Evolutionary conservation across 2,113 vertebrate genomes (phyloP).

Genomic region (Hoplias malabaricus): DNA sequence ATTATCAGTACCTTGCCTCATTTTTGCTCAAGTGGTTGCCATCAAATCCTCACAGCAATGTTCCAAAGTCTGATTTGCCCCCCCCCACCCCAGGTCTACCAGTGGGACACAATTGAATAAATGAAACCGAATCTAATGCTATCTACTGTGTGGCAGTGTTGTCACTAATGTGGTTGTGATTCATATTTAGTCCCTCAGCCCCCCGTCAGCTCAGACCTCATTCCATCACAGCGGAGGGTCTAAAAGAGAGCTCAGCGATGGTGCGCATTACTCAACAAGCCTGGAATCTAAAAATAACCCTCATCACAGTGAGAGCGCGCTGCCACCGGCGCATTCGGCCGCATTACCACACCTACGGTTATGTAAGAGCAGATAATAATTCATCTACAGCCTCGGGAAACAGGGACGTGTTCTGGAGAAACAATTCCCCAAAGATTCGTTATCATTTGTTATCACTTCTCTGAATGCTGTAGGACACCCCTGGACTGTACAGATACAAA

Average conservation of each 20-base stretch:
- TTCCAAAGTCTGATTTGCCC: too few relatives aligned
- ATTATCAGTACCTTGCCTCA: too few relatives aligned
- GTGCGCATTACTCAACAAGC: slow-evolving; percentile 13
- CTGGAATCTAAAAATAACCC: slow-evolving; percentile 25
- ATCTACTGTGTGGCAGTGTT: background rate
- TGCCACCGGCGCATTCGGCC: background rate
- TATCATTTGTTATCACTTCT: too few relatives aligned
- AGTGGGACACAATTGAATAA: too few relatives aligned
- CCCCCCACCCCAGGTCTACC: too few relatives aligned
- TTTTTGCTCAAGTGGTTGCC: too few relatives aligned
- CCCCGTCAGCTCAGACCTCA: background rate
- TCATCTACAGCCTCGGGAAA: background rate
- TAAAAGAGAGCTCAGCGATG: slow-evolving; percentile 5
- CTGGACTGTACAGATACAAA: too few relatives aligned
- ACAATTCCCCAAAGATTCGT: background rate
- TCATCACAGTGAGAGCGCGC: background rate
- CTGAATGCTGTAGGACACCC: too few relatives aligned
- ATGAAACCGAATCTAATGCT: background rate
- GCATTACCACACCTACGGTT: slow-evolving; percentile 8
- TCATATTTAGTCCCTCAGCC: slow-evolving; percentile 11
- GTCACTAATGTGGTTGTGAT: background rate
- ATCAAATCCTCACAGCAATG: too few relatives aligned
- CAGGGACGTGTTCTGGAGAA: background rate
- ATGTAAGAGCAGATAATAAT: background rate
- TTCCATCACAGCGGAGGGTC: slow-evolving; percentile 7